Evolutionary conservation across 2,797 vertebrate genomes (phyloP).

Genomic region (Pipistrellus pipistrellus): DNA sequence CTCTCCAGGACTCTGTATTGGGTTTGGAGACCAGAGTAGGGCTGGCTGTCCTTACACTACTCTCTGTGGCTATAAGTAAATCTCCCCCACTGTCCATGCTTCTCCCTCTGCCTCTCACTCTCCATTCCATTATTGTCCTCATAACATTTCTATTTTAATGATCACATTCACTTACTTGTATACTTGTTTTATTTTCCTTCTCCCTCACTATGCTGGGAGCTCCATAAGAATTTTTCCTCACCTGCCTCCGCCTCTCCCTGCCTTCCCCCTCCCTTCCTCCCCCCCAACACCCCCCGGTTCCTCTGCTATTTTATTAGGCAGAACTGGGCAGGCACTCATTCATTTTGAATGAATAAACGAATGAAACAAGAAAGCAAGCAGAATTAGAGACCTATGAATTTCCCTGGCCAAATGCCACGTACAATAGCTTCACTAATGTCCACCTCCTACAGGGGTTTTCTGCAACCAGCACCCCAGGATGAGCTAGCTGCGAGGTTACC

Average conservation of each 20-base stretch:
- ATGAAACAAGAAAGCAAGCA: constrained; percentile 32
- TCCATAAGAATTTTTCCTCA: not conserved
- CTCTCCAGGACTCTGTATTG: not conserved
- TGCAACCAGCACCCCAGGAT: not conserved
- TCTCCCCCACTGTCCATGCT: not conserved
- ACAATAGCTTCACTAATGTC: not conserved
- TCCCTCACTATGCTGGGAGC: not conserved
- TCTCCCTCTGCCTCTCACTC: not conserved
- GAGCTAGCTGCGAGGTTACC: not conserved
- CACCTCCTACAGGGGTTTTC: not conserved
- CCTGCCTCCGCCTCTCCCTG: not conserved
- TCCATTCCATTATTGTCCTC: not conserved
- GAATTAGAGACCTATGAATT: not conserved
- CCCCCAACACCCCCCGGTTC: no score
- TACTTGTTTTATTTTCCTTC: not conserved
- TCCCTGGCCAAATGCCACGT: not conserved
- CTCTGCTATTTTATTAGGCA: not conserved
- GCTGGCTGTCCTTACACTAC: not conserved
- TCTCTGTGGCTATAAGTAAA: not conserved
- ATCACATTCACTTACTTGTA: not conserved
- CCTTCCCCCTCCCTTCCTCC: no score
- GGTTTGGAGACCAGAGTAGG: not conserved
- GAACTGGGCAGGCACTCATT: not conserved
- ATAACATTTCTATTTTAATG: not conserved
- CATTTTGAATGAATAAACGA: constrained; percentile 24